A percentile compares a stretch with the other conserved stretches of the same genome.
Conservation (phyloP, 30 jellyfish, hydroid and myxozoan genomes). For the Catostylus mosaicus region DNA sequence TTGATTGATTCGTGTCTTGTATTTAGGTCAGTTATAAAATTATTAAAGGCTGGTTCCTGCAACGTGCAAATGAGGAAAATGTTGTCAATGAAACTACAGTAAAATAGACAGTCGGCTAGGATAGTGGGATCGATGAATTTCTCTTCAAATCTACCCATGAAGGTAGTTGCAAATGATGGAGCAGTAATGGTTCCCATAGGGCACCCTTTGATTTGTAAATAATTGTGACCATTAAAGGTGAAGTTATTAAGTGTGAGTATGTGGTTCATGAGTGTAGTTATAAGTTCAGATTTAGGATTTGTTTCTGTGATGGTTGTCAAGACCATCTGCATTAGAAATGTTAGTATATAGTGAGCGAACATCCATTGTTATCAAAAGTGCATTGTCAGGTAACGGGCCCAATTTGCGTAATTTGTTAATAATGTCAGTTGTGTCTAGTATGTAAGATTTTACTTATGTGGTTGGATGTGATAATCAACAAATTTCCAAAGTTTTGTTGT, state of each 20-base stretch:
- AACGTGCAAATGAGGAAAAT: slow-evolving; percentile 40
- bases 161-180: slow-evolving; percentile 58
- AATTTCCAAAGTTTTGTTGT: slow-evolving; percentile 12
- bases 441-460: slow-evolving; percentile 4
- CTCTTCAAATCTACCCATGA: slow-evolving; percentile 60
- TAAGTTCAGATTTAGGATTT: slow-evolving; percentile 1
- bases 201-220: slow-evolving; percentile 35
- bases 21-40: slow-evolving; percentile 30
- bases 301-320: slow-evolving; percentile 1
- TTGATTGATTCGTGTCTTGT: slow-evolving; percentile 43
- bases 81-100: slow-evolving; percentile 62
- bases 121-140: slow-evolving; percentile 26
- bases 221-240: slow-evolving; percentile 12
- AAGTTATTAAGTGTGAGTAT: background rate
- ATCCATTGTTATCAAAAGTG: slow-evolving; percentile 1
- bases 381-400: slow-evolving; percentile 8
- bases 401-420: background rate
- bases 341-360: slow-evolving; percentile 18
- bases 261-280: background rate
- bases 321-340: slow-evolving; percentile 10
- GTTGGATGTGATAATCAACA: slow-evolving; percentile 17
- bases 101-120: slow-evolving; percentile 9
- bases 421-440: slow-evolving; percentile 5
- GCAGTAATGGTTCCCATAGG: slow-evolving; percentile 75
- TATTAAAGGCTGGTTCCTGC: slow-evolving; percentile 13